These are phyloP conservation scores for Andrena haemorrhoa DNA, from an alignment of 2,888 invertebrate genomes.

Conservation along the genomic window DNA sequence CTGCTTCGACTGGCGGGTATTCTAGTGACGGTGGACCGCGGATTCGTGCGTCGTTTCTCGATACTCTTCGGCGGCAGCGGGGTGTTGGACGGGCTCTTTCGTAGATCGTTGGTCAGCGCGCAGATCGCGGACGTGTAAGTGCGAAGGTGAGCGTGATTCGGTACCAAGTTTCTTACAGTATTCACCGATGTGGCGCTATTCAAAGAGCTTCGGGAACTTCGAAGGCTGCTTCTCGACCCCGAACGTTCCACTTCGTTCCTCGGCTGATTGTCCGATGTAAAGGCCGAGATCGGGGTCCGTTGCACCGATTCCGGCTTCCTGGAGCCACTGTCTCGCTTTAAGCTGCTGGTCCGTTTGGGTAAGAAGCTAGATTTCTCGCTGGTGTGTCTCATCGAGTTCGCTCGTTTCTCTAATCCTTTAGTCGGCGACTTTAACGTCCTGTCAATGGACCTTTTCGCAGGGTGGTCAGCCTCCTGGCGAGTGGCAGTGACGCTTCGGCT, in stretches of 20 bases:
- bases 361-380: slow-evolving; percentile 78
- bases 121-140: slow-evolving; percentile 86
- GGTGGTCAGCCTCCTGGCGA: not conserved
- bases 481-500: not conserved
- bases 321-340: slow-evolving; percentile 67
- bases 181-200: slow-evolving; percentile 92
- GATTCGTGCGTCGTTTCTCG: slow-evolving; percentile 79
- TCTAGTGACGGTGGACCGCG: slow-evolving; percentile 78
- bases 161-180: slow-evolving; percentile 91
- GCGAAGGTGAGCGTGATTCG: slow-evolving; percentile 85
- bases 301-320: slow-evolving; percentile 46
- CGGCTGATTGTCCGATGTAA: slow-evolving; percentile 21
- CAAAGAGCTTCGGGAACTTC: slow-evolving; percentile 93
- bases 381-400: slow-evolving; percentile 55
- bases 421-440: slow-evolving; percentile 20
- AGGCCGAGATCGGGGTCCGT: slow-evolving; percentile 30
- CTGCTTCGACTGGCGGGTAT: slow-evolving; percentile 87
- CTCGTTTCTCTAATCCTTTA: slow-evolving; percentile 48
- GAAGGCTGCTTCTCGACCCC: slow-evolving; percentile 91
- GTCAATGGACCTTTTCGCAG: not conserved
- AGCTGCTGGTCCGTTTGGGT: slow-evolving; percentile 79
- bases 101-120: slow-evolving; percentile 84
- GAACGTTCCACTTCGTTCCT: slow-evolving; percentile 90
- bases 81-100: slow-evolving; percentile 72
- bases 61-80: slow-evolving; percentile 68